Base-by-base conservation (phyloP, 2,797 vertebrate genomes). In the Anolis apletophallus region DNA sequence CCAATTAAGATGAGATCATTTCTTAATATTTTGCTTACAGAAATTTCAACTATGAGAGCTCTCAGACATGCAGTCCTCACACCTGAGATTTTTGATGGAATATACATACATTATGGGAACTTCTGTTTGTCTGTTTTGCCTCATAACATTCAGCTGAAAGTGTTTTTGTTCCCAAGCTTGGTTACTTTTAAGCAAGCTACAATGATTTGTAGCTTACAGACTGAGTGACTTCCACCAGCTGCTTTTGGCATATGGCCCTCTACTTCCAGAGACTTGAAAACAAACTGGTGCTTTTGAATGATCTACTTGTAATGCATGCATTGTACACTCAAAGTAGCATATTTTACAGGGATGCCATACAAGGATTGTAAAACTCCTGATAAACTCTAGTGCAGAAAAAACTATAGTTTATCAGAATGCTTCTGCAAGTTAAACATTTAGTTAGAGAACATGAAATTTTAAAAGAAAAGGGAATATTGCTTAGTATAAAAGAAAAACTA, bases 91-190 rank as follows among this genome's bases (percentile, higher is more conserved):
- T 57, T 2, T 46, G n/a, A 11, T 26, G 5, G 29, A 23, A 32
- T 29, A 57, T 1, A 11, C 55, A 46, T 36, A 71, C 6, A 57
- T 72, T n/a, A 54, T 32, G n/a, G n/a, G 76, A 85, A 69, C 19
- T 72, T 50, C 84, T 50, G 29, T 59, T 59, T 46, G 11, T 85
- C 84, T 74, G 46, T 36, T 86, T 74, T 64, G 57, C 23, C 71
- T 81, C 79, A 64, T 67, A 36, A 54, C 5, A 11, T 74, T 86
- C 87, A 91, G 80, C 83, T 93, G 91, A 57, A 92, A 88, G 81
- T 90, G 82, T 90, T 93, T 92, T 88, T 80, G 89, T 91, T 90
- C 64, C 83, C 81, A 90, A 84, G 14, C 57, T 88, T 83, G 36
- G 71, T 81, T 87, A 87, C 83, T 85, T 87, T 85, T 86, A 23